Evolutionary conservation across 2,888 invertebrate species (phyloP).

Genomic region (Folsomia manolachei): DNA sequence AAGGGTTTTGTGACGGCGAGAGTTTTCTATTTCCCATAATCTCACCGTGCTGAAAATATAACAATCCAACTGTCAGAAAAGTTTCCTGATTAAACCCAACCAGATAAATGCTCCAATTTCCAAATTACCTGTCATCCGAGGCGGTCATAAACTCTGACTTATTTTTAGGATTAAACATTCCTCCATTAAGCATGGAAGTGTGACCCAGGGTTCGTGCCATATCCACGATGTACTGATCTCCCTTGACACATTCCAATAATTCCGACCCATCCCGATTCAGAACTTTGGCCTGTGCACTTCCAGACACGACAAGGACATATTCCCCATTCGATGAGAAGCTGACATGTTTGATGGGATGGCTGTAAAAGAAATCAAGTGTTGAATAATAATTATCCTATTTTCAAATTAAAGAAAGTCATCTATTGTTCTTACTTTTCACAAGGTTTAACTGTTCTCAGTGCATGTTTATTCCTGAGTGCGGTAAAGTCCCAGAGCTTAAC

Average conservation of each 20-base stretch:
- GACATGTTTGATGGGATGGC: conserved; percentile 81
- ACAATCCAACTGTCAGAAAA: conserved; percentile 25
- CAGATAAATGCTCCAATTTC: neutral
- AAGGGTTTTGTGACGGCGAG: conserved; percentile 73
- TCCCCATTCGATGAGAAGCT: conserved; percentile 95
- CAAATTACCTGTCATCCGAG: conserved; percentile 74
- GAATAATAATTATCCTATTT: conserved; percentile 68
- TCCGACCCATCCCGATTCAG: conserved; percentile 93
- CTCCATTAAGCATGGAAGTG: conserved; percentile 81
- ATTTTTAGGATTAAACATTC: conserved; percentile 89
- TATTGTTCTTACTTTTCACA: conserved; percentile 75
- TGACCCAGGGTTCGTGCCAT: conserved; percentile 93
- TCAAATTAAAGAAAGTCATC: conserved; percentile 59
- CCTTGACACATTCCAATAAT: conserved; percentile 86
- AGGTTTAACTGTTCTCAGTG: conserved; percentile 88
- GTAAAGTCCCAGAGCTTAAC: conserved; percentile 98
- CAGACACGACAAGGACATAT: conserved; percentile 84
- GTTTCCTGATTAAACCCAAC: neutral
- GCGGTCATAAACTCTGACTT: conserved; percentile 92
- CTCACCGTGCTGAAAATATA: conserved; percentile 76
- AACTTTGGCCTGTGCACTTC: conserved; percentile 82
- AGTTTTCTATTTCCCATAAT: conserved; percentile 81
- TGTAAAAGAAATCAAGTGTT: conserved; percentile 50
- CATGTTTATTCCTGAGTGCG: conserved; percentile 92
- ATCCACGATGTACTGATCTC: conserved; percentile 93